Percentiles rank a stretch among this genome's conserved stretches.
phyloP scores from a whole-genome alignment of 2,113 vertebrate genomes.

The Toxostoma redivivum region DNA sequence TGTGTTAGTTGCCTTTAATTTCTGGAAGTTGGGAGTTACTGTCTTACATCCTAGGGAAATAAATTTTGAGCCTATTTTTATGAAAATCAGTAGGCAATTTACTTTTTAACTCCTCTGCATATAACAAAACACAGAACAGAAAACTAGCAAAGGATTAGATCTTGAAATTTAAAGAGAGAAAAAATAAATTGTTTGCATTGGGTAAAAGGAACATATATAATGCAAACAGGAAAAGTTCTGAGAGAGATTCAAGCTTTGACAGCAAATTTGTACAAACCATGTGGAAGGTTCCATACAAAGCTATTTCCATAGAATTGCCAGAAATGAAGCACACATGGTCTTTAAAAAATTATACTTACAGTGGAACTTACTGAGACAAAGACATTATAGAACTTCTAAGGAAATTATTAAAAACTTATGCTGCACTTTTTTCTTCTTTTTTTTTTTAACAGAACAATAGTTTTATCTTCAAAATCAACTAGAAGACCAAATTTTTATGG shows the following conservation, averaged over 20 bases:
- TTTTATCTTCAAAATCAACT: background rate
- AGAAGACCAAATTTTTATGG: background rate
- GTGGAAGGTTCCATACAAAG: background rate
- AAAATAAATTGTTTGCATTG: background rate
- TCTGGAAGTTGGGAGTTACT: background rate
- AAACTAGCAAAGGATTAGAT: background rate
- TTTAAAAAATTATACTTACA: background rate
- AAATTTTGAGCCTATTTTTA: background rate
- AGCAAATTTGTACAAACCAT: background rate
- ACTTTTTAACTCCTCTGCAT: background rate
- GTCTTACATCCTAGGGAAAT: background rate
- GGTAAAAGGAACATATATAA: background rate
- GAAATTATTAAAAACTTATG: fast-evolving
- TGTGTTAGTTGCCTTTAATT: background rate
- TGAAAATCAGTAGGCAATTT: background rate
- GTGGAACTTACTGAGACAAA: background rate
- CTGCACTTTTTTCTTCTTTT: background rate
- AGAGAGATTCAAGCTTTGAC: background rate
- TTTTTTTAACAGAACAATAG: background rate
- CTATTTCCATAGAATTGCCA: background rate
- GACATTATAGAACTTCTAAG: background rate
- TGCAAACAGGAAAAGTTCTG: background rate
- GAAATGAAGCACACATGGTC: background rate
- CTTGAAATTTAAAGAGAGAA: background rate
- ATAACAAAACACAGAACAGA: background rate